Percentiles rank a stretch among this genome's conserved stretches.
Evolutionary conservation across 2,888 invertebrate genomes (phyloP).

Genomic region (Stenodema calcarata): DNA sequence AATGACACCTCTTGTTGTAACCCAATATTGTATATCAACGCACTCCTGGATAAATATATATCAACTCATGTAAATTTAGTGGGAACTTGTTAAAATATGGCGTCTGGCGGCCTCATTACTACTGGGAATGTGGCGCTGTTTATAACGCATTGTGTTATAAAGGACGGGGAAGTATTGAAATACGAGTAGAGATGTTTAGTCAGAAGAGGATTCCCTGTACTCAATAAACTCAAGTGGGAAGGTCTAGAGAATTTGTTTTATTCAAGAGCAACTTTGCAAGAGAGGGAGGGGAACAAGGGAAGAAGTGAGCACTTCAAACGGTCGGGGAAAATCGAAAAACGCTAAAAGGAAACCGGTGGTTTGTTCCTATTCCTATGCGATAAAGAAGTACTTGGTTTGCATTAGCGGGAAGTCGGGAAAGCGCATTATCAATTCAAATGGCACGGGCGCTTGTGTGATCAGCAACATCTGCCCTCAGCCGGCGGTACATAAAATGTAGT

Average conservation of each 20-base stretch:
- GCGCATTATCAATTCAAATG: slow-evolving; percentile 49
- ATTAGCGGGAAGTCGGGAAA: slow-evolving; percentile 36
- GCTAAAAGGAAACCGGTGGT: slow-evolving; percentile 34
- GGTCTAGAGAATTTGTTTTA: slow-evolving; percentile 34
- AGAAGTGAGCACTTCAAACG: slow-evolving; percentile 40
- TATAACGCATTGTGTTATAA: not conserved
- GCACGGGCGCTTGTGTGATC: slow-evolving; percentile 43
- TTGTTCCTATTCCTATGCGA: slow-evolving; percentile 34
- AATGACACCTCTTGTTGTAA: too few species aligned
- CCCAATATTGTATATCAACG: too few species aligned
- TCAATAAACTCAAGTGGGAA: slow-evolving; percentile 4
- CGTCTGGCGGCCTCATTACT: too few species aligned
- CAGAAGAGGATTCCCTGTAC: not conserved
- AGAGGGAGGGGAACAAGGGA: not conserved
- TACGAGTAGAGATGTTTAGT: not conserved
- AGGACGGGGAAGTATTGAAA: not conserved
- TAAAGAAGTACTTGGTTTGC: slow-evolving; percentile 48
- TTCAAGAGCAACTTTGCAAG: slow-evolving; percentile 1
- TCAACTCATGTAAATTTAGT: too few species aligned
- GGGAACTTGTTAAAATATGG: too few species aligned
- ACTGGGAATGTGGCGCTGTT: not conserved
- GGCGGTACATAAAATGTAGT: not conserved
- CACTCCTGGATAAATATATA: too few species aligned
- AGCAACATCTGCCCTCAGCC: slow-evolving; percentile 38
- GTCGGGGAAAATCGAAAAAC: slow-evolving; percentile 38